Evolutionary conservation across 2,113 vertebrate genomes (phyloP).

Genomic region (Anoura caudifer): DNA sequence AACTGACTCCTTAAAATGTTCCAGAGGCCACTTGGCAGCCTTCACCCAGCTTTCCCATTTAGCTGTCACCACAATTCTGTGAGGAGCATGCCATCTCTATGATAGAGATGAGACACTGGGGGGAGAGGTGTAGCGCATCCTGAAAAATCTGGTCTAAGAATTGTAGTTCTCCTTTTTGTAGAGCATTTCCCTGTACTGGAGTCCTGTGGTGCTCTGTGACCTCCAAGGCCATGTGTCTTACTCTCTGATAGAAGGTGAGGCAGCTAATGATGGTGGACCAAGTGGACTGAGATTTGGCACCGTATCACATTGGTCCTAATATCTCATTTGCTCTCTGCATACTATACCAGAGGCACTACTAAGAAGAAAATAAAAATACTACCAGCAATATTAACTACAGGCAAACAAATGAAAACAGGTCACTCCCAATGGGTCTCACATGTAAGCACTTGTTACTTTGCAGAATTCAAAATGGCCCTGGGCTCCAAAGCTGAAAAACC

Average conservation of each 20-base stretch:
- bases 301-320: accelerated
- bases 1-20: background rate
- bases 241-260: background rate
- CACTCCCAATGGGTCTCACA: too few species aligned
- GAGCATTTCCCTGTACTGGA: background rate
- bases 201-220: background rate
- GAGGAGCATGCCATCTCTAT: accelerated
- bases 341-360: too few species aligned
- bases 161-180: background rate
- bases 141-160: background rate
- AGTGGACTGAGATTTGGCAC: background rate
- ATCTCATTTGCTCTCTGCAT: background rate
- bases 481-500: background rate
- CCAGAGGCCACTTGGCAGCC: background rate
- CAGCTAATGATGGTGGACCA: background rate
- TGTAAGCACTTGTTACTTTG: background rate
- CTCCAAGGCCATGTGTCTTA: background rate
- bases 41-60: background rate
- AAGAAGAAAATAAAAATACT: background rate
- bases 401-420: background rate
- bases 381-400: background rate
- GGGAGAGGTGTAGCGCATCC: background rate
- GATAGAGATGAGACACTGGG: background rate
- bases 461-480: background rate
- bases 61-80: background rate